Evolutionary conservation across 2,113 vertebrate species (phyloP), one percentile per base, ranked within the genome.

Genomic region (Serranochromis macrocephalus): DNA sequence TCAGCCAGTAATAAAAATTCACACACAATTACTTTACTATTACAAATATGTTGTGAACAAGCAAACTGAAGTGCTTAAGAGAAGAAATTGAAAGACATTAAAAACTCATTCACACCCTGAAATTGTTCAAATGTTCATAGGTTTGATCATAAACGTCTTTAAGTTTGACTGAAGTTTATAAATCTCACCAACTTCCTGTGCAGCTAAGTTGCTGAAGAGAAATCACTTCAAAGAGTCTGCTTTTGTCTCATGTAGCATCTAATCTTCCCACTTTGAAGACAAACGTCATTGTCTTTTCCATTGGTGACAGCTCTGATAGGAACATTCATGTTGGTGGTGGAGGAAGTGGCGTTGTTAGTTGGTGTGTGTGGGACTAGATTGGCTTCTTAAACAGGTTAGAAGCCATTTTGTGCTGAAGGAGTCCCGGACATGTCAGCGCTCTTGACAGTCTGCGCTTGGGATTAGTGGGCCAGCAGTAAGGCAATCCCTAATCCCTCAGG

Each of bases 391-490:
- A 91, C 89, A 88, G 92, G 83, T 63, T 78, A 90, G 94, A 87
- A 71, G 87, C 82, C 91, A 94, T 93, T 61, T 89, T 91, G 95
- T 97, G 96, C 96, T 96, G 89, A 84, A 94, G 94, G 94, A 96
- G 96, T 97, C 97, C 97, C 96, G 96, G 96, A 97, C 96, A 96
- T 97, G 97, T 98, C 96, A 96, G 96, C 91, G 93, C 95, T 95
- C 96, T 96, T 96, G 96, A 97, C 96, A 96, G 95, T 96, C 96
- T 97, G 92, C 91, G 95, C 92, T 93, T 94, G 87, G 96, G 96
- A 97, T 98, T 98, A 98, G 96, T 94, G 96, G 97, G 96, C 97
- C 96, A 96, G 96, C 96, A 96, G 95, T 96, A 75, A 96, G 97
- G 96, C 95, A 94, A 96, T 95, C 96, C 94, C 93, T 97, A 98